Evolutionary conservation across 2,797 vertebrate genomes (phyloP).

Genomic region (Typhlichthys subterraneus): DNA sequence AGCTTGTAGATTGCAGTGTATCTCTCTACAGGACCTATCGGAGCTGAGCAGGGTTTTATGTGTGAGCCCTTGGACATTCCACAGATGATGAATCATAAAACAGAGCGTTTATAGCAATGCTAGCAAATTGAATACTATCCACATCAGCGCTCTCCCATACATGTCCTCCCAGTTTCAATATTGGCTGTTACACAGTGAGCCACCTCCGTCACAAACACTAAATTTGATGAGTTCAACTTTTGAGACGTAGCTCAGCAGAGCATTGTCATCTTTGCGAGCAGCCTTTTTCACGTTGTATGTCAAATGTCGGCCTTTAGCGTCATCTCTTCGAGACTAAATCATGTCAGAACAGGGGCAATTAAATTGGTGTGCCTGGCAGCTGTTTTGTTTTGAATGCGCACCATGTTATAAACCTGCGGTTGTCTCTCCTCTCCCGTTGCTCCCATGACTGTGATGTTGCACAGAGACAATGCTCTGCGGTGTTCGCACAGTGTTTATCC

Average conservation of each 20-base stretch:
- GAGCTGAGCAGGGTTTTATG: constrained; percentile 71
- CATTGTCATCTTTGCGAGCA: background rate
- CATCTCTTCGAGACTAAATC: constrained; percentile 1
- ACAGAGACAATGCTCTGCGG: constrained; percentile 21
- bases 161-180: constrained; percentile 67
- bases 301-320: too few relatives aligned
- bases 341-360: constrained; percentile 15
- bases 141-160: constrained; percentile 58
- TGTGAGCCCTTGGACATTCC: constrained; percentile 70
- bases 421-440: constrained; percentile 13
- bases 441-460: constrained; percentile 19
- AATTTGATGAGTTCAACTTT: constrained; percentile 20
- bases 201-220: constrained; percentile 24
- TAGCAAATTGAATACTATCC: constrained; percentile 61
- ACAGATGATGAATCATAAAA: constrained; percentile 75
- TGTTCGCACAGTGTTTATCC: constrained; percentile 38
- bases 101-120: constrained; percentile 68
- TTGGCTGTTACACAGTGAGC: constrained; percentile 43
- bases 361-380: constrained; percentile 14
- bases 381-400: constrained; percentile 26
- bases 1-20: constrained; percentile 58
- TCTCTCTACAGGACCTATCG: constrained; percentile 49
- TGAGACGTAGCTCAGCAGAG: constrained; percentile 6
- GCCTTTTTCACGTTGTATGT: too few relatives aligned
- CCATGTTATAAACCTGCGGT: constrained; percentile 14